Conservation (phyloP, 1,140 invertebrate species). For the Carposina sasakii region DNA sequence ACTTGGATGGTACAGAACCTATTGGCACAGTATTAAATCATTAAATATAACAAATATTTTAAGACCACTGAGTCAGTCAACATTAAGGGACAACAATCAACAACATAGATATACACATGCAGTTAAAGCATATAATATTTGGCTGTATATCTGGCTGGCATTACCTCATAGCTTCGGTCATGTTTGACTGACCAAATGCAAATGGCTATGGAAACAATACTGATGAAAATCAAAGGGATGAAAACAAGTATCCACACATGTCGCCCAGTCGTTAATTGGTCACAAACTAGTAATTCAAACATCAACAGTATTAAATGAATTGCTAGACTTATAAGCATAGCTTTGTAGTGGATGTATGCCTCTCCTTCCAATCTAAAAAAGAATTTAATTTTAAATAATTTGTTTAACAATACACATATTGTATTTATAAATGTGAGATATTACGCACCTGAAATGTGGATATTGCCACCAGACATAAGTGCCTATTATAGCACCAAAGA, state of each 20-base stretch:
- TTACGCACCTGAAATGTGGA: slow-evolving; percentile 87
- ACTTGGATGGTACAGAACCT: too few relatives aligned
- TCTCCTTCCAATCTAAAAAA: slow-evolving; percentile 90
- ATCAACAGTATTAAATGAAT: slow-evolving; percentile 95
- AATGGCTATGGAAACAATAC: slow-evolving; percentile 95
- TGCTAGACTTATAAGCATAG: slow-evolving; percentile 95
- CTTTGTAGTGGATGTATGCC: slow-evolving; percentile 97
- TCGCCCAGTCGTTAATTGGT: slow-evolving; percentile 91
- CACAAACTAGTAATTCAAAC: slow-evolving; percentile 97
- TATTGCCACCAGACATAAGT: slow-evolving; percentile 96
- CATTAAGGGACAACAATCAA: too few relatives aligned
- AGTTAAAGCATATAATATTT: too few relatives aligned
- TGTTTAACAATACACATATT: too few relatives aligned
- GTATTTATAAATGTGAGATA: neutral
- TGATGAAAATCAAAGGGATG: slow-evolving; percentile 96
- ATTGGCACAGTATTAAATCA: too few relatives aligned
- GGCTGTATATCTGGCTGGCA: too few relatives aligned
- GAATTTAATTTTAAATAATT: too few relatives aligned
- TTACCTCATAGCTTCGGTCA: slow-evolving; percentile 95
- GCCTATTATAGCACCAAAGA: slow-evolving; percentile 89
- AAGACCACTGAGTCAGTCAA: too few relatives aligned
- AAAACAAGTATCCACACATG: slow-evolving; percentile 97
- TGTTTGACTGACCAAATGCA: slow-evolving; percentile 99
- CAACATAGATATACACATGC: too few relatives aligned
- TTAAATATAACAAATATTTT: too few relatives aligned